These are phyloP conservation scores for Heliothis virescens DNA, from an alignment of 1,140 invertebrate species.

Conservation along the genomic window DNA sequence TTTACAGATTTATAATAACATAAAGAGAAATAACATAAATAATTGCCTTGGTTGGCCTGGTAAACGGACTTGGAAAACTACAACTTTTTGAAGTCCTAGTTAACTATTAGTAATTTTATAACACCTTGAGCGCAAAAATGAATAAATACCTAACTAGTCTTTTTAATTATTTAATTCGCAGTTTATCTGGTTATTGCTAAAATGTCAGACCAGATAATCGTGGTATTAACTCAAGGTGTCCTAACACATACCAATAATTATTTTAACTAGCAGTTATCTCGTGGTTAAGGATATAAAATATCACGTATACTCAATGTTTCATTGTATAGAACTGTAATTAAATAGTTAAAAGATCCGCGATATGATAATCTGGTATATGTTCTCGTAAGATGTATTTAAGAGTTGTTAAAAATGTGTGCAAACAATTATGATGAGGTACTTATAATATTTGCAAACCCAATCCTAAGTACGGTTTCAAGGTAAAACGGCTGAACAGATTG, in stretches of 20 bases:
- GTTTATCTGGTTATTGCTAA: slow-evolving; percentile 5
- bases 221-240: slow-evolving; percentile 45
- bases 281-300: slow-evolving; percentile 27
- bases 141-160: background rate
- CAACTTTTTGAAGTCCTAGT: no score
- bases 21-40: no score
- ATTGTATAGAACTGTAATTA: background rate
- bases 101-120: background rate
- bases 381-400: slow-evolving; percentile 7
- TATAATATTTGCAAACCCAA: background rate
- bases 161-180: background rate
- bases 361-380: background rate
- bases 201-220: slow-evolving; percentile 41
- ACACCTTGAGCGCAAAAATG: background rate
- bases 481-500: background rate
- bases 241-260: slow-evolving; percentile 37
- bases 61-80: no score
- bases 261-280: slow-evolving; percentile 39
- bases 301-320: slow-evolving; percentile 5
- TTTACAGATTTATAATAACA: no score
- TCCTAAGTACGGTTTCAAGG: background rate
- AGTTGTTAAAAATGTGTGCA: background rate
- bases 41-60: no score
- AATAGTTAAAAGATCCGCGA: background rate
- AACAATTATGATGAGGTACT: background rate